Percentiles rank a stretch among this genome's conserved stretches.
These are phyloP conservation scores for Notothenia rossii DNA, from an alignment of 2,113 vertebrate species.

Conservation along the genomic window DNA sequence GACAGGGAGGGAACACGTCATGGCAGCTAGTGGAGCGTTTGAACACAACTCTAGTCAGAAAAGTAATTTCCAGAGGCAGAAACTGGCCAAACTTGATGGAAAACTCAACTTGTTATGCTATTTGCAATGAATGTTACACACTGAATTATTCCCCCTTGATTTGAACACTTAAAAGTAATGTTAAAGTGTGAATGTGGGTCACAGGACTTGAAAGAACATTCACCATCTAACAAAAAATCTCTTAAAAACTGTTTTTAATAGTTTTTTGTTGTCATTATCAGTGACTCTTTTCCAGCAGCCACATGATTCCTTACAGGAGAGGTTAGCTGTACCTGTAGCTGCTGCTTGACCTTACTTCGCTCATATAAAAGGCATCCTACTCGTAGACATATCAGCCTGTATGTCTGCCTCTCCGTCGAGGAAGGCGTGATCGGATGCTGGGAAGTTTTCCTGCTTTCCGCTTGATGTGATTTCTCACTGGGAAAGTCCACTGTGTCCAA, in stretches of 20 bases:
- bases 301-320: conserved; percentile 2
- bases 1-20: conserved; percentile 12
- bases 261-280: conserved; percentile 10
- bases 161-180: conserved; percentile 27
- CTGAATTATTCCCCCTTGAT: not conserved
- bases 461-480: conserved; percentile 39
- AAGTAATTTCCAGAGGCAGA: conserved; percentile 7
- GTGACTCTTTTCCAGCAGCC: not conserved
- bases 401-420: not conserved
- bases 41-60: conserved; percentile 10
- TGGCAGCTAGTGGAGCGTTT: not conserved
- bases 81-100: conserved; percentile 19
- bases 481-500: conserved; percentile 36
- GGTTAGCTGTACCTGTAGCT: not conserved
- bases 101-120: conserved; percentile 1
- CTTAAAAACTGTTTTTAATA: conserved; percentile 10
- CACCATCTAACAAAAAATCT: not conserved
- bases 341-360: not conserved
- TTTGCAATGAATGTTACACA: not conserved
- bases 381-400: not conserved
- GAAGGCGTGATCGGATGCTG: conserved; percentile 16
- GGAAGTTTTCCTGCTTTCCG: conserved; percentile 25
- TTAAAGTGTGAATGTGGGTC: conserved; percentile 13
- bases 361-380: not conserved
- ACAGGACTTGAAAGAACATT: conserved; percentile 1